These are phyloP conservation scores for Cephus pygmeus DNA, from an alignment of 2,888 invertebrate species.

Conservation along the genomic window DNA sequence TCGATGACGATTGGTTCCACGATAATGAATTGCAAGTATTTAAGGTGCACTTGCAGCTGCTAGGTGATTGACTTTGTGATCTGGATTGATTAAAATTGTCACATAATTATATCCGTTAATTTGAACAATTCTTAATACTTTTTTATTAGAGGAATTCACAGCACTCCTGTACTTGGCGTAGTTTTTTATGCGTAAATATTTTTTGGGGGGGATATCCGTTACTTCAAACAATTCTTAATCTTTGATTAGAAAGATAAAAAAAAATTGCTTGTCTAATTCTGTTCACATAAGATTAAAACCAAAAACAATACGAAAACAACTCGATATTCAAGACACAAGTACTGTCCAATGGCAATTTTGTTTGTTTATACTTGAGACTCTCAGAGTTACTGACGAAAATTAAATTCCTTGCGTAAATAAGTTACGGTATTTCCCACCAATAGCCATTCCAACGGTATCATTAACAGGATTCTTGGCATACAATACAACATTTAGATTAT, in stretches of 20 bases:
- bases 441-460: no score
- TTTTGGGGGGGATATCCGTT: not conserved
- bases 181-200: no score
- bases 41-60: conserved; percentile 26
- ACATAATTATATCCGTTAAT: not conserved
- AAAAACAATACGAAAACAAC: not conserved
- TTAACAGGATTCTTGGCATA: no score
- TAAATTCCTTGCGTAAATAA: no score
- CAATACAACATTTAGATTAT: no score
- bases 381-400: no score
- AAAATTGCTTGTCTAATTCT: not conserved
- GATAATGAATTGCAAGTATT: conserved; percentile 16
- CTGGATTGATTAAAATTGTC: conserved; percentile 22
- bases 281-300: not conserved
- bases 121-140: no score
- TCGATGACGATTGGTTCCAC: conserved; percentile 11
- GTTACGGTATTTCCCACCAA: no score
- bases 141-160: no score
- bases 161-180: no score
- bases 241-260: not conserved
- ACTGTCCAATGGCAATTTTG: no score
- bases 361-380: no score
- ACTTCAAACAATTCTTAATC: not conserved
- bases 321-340: not conserved
- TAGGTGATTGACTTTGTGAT: conserved; percentile 30